Conservation (phyloP, 2,113 vertebrate genomes). For the Serinus canaria region DNA sequence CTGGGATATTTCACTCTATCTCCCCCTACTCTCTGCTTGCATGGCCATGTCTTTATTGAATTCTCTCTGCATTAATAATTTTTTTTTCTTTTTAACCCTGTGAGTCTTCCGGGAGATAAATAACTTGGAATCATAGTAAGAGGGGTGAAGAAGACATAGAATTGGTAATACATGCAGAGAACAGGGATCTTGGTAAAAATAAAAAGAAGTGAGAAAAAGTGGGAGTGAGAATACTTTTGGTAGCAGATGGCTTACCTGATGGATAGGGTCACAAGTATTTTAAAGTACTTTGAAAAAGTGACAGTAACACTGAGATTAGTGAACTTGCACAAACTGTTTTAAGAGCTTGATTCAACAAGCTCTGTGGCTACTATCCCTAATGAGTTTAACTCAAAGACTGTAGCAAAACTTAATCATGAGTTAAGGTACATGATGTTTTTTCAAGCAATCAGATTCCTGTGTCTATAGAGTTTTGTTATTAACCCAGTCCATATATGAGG, state of each 20-base stretch:
- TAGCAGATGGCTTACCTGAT: background rate
- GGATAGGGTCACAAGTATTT: background rate
- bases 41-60: background rate
- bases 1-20: background rate
- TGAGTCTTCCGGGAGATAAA: background rate
- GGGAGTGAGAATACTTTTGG: background rate
- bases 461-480: background rate
- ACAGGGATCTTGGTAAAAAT: background rate
- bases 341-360: background rate
- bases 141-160: background rate
- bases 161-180: background rate
- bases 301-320: background rate
- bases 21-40: background rate
- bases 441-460: background rate
- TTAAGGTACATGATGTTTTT: background rate
- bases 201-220: background rate
- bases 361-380: background rate
- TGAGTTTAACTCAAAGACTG: background rate
- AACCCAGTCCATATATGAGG: background rate
- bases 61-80: background rate
- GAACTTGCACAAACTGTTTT: background rate
- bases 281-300: background rate
- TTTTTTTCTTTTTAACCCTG: background rate
- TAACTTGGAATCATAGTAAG: background rate
- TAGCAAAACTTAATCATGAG: background rate